phyloP scores from a whole-genome alignment of 2,888 invertebrate genomes.

The Marronus borbonicus region DNA sequence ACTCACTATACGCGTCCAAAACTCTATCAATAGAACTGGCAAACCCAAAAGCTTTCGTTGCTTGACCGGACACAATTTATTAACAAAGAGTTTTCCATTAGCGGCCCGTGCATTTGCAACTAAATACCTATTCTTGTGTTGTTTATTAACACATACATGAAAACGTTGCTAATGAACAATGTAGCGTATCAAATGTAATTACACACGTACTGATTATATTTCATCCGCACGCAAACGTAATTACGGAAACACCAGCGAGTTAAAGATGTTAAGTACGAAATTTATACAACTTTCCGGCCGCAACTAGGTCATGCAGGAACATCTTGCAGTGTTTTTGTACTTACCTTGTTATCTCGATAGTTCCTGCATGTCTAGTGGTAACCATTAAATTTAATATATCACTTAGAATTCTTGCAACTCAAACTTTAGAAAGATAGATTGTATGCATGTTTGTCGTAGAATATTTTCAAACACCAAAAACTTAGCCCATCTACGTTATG shows the following conservation, averaged over 20 bases:
- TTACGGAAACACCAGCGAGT: background rate
- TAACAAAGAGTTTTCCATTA: constrained; percentile 17
- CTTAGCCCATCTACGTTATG: background rate
- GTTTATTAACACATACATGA: constrained; percentile 16
- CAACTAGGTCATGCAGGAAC: constrained; percentile 13
- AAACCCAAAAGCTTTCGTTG: constrained; percentile 1
- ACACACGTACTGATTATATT: constrained; percentile 11
- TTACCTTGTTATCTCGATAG: constrained; percentile 6
- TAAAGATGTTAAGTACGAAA: constrained; percentile 13
- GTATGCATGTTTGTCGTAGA: background rate
- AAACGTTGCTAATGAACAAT: constrained; percentile 11
- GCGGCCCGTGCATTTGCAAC: background rate
- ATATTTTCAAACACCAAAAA: background rate
- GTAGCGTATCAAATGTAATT: constrained; percentile 2
- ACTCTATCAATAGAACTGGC: background rate
- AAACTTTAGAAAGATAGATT: background rate
- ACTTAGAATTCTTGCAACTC: background rate
- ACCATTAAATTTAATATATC: constrained; percentile 9
- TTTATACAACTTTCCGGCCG: constrained; percentile 13
- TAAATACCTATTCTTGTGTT: constrained; percentile 9
- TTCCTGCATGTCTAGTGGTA: constrained; percentile 1
- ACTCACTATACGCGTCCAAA: too few species aligned
- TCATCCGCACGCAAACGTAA: constrained; percentile 11
- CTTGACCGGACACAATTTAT: background rate
- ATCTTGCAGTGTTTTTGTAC: constrained; percentile 13